Evolutionary conservation across 2,797 vertebrate genomes (phyloP).

Genomic region (Rhadinocentrus ornatus): DNA sequence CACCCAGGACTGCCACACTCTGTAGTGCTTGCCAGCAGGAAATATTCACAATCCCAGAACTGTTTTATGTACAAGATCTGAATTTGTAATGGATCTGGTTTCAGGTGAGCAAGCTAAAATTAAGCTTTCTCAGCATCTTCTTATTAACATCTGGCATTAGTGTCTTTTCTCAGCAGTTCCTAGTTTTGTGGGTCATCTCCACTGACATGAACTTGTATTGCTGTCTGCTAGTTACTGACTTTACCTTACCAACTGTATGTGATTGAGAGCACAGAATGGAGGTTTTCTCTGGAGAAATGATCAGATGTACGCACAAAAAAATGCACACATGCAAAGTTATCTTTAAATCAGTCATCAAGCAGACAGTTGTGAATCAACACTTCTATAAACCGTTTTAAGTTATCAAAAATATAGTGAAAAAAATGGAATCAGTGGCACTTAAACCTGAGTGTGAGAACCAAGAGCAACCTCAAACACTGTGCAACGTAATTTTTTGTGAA

Average conservation of each 20-base stretch:
- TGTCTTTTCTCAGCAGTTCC: background rate
- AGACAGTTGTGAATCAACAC: background rate
- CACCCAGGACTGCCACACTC: conserved; percentile 8
- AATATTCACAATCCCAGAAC: background rate
- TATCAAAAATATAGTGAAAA: background rate
- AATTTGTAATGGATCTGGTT: background rate
- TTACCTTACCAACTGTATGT: background rate
- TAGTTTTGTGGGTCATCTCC: background rate
- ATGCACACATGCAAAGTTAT: background rate
- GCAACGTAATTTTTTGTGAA: background rate
- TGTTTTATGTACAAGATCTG: background rate
- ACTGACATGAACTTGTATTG: background rate
- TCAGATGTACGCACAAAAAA: background rate
- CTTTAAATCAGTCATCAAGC: background rate
- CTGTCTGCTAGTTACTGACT: background rate
- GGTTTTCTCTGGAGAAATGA: background rate
- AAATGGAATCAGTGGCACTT: no score
- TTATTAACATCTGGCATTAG: background rate
- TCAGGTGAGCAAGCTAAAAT: background rate
- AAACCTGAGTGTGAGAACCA: background rate
- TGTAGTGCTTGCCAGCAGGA: background rate
- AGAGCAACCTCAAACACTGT: background rate
- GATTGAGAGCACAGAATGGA: background rate
- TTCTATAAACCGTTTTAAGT: background rate
- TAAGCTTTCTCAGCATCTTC: background rate